These are phyloP conservation scores for Malurus elegans DNA, from an alignment of 2,113 vertebrate genomes.

Conservation along the genomic window DNA sequence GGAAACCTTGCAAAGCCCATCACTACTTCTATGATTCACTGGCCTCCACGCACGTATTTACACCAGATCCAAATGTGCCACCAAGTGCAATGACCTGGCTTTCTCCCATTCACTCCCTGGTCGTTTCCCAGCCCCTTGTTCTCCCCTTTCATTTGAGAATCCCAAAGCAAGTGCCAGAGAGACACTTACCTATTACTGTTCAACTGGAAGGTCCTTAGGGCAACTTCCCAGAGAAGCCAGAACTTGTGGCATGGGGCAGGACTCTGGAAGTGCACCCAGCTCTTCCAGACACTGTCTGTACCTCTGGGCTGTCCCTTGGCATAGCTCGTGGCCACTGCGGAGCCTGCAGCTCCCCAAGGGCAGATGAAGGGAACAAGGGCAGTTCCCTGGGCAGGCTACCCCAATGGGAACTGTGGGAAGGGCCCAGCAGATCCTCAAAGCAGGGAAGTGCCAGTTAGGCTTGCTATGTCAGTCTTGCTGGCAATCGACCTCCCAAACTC, in stretches of 20 bases:
- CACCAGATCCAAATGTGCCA: neutral
- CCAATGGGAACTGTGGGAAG: neutral
- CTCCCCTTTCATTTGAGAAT: neutral
- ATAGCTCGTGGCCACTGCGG: rapidly evolving
- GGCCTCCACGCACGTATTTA: neutral
- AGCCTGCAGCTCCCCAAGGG: neutral
- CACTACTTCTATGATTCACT: neutral
- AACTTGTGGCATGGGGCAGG: neutral
- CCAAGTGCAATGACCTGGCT: neutral
- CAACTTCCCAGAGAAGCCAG: neutral
- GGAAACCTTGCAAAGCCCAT: neutral
- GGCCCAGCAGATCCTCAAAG: neutral
- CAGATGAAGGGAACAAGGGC: neutral
- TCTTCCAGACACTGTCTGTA: neutral
- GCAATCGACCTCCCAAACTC: slow-evolving; percentile 91
- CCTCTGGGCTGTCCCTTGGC: neutral
- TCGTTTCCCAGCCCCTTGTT: neutral
- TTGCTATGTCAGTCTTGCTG: slow-evolving; percentile 78
- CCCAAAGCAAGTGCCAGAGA: neutral
- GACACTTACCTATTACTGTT: neutral
- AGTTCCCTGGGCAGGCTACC: neutral
- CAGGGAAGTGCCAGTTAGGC: slow-evolving; percentile 69
- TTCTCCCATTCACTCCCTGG: neutral
- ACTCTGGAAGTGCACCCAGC: neutral
- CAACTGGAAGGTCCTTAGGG: neutral